Base-by-base conservation (phyloP, 92 coral and sea anemone genomes). In the Paramuricea clavata region DNA sequence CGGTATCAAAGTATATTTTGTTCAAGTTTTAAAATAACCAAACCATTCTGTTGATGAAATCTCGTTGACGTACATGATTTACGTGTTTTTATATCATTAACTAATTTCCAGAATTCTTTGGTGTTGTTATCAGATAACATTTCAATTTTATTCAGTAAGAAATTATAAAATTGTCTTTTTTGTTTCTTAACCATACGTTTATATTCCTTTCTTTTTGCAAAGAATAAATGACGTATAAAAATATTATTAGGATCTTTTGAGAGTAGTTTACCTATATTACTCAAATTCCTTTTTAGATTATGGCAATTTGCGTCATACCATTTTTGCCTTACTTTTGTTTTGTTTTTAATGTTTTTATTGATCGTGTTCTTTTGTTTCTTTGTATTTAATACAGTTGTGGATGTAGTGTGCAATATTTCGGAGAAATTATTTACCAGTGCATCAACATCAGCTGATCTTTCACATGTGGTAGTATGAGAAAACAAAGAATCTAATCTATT, bases 21-120 rank as follows among this genome's bases (percentile, higher is more conserved):
- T 81, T 81, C 56, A 81, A 34, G 65, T 81, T 70, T 64, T 61
- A 62, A 81, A 81, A 64, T 81, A 65, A 1, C 23, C 50, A 31
- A 5, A 81, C 86, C 57, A 81, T 64, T 81, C 59, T n/a, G 61
- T 33, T 35, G 61, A 49, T 1, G 88, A 22, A 23, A 64, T 74
- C 15, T 49, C 25, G 2, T 19, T 8, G 15, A 15, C 22, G 60
- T 27, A 6, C 26, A 6, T 44, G 76, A 39, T 42, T 68, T 28
- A 17, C 28, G 25, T 21, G 65, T 17, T 49, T 43, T 82, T 39
- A 82, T 82, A 68, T 36, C 22, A 26, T 82, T 82, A 9, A 82
- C 87, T 0, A 82, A 61, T 67, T 61, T 61, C 69, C 69, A 61
- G 31, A 57, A 57, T 16, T 57, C 65, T 57, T 57, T 57, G 12